Evolutionary conservation across 2,888 invertebrate genomes (phyloP).

Genomic region (Megaustenia siamemsis): DNA sequence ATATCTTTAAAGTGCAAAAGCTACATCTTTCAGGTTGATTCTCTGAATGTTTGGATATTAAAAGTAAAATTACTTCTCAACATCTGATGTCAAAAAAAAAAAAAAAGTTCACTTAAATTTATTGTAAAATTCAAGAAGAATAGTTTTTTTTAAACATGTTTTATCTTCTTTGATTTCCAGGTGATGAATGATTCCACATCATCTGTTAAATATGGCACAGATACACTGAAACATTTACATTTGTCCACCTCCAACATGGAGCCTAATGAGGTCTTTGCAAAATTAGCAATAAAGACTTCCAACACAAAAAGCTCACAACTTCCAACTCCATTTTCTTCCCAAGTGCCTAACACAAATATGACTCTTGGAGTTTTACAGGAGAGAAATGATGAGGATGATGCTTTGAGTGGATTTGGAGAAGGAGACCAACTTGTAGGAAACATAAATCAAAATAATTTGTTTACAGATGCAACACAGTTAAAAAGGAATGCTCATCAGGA

Average conservation of each 20-base stretch:
- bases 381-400: background rate
- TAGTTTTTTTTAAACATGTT: background rate
- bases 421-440: background rate
- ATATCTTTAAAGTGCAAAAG: too few relatives aligned
- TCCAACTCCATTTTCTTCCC: conserved; percentile 49
- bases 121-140: background rate
- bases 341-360: conserved; percentile 30
- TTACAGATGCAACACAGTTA: background rate
- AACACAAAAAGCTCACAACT: conserved; percentile 49
- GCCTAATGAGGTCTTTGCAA: conserved; percentile 19
- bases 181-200: conserved; percentile 11
- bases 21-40: too few relatives aligned
- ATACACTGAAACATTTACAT: conserved; percentile 30
- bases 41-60: too few relatives aligned
- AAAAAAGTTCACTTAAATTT: too few relatives aligned
- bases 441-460: background rate
- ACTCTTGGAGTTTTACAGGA: too few relatives aligned
- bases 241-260: conserved; percentile 49
- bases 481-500: conserved; percentile 13
- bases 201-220: background rate
- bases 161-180: background rate
- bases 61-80: too few relatives aligned
- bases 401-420: background rate
- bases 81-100: too few relatives aligned
- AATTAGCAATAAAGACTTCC: conserved; percentile 27